Base-by-base conservation (phyloP, 30 jellyfish, hydroid and myxozoan genomes). In the Aurelia aurita region DNA sequence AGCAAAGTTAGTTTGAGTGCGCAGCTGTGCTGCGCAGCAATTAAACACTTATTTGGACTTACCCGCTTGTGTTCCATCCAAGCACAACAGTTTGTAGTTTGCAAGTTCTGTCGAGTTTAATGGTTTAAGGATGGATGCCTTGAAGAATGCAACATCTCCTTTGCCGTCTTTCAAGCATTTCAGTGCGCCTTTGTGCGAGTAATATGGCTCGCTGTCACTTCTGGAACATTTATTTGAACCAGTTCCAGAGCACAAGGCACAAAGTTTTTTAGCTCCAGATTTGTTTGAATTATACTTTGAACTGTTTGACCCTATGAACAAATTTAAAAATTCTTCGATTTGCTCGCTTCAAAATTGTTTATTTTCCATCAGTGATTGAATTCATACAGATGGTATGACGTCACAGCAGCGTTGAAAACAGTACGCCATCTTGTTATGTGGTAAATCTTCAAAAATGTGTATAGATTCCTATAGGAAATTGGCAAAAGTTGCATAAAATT, bases 91-190 rank as follows among this genome's bases (percentile, higher is more conserved):
- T 61, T 62, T 60, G 89, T 77, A 77, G 5, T 77, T 61, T 21
- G 79, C 89, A 5, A 11, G 32, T 11, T 77, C 89, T 46, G 79
- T 3, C 3, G 44, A 4, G 3, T 72, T 0, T 18, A 60, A 26
- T 0, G 55, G 3, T 4, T 49, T 26, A 27, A 77, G 70, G 60
- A 64, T 77, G 12, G 89, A 77, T 22, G 79, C 79, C 20, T 77
- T 77, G 27, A 77, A 23, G 58, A 77, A 77, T 11, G 89, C 89
- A 21, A 77, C 89, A 21, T 77, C 89, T 11, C 89, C 89, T n/a
- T 7, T 55, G 15, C 89, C 89, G 47, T 77, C 89, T 44, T 61
- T 77, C 35, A 77, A 72, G 77, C 89, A 77, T 45, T 77, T 77
- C 35, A 77, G 35, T 16, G 89, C 89, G 2, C 89, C 89, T 0